A percentile compares a stretch with the other conserved stretches of the same genome.
phyloP scores from a whole-genome alignment of 2,797 vertebrate genomes.

The Vipera latastei region DNA sequence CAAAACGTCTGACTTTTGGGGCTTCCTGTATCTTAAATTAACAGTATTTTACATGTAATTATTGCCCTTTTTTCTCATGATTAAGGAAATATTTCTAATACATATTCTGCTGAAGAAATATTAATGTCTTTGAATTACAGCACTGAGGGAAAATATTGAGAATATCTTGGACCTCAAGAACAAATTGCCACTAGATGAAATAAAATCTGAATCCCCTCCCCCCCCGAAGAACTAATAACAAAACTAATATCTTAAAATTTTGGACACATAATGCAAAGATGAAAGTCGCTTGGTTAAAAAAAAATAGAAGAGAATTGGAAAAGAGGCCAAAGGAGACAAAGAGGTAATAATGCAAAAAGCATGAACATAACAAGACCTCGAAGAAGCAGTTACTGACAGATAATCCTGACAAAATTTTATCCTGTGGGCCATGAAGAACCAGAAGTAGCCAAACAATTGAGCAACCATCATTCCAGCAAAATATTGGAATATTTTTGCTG shows the following conservation, averaged over 20 bases:
- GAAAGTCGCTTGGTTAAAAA: neutral
- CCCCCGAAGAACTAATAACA: neutral
- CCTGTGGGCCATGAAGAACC: neutral
- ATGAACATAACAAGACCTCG: neutral
- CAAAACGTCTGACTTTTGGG: neutral
- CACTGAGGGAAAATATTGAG: neutral
- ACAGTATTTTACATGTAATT: neutral
- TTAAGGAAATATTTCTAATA: neutral
- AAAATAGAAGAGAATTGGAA: neutral
- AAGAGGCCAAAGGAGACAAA: neutral
- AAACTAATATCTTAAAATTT: neutral
- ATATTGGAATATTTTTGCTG: neutral
- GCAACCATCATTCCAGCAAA: neutral
- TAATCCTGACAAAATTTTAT: neutral
- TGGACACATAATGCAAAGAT: neutral
- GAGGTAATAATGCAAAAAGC: neutral
- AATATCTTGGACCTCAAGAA: neutral
- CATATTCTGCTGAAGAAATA: neutral
- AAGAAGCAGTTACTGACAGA: neutral
- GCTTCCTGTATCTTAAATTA: neutral
- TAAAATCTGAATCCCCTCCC: neutral
- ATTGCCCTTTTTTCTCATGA: neutral
- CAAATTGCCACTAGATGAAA: neutral
- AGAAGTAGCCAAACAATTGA: neutral
- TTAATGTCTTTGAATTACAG: neutral